Evolutionary conservation across 2,888 invertebrate species (phyloP), one percentile per base, ranked within the genome.

Genomic region (Cephus runcator): DNA sequence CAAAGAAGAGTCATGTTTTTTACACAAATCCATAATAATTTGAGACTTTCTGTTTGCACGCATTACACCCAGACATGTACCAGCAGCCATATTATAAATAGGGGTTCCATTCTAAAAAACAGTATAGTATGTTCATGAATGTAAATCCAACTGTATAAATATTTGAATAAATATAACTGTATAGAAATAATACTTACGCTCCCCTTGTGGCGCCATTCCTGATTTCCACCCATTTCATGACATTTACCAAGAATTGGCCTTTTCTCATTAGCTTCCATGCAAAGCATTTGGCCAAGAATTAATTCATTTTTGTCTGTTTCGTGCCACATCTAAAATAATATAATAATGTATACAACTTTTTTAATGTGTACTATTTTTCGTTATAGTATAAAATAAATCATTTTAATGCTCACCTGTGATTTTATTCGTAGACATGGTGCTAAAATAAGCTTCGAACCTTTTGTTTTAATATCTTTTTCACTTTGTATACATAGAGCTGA

Each of bases 161-260:
- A 56, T 56, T 56, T 9, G 23, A 56, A 9, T 23, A 6, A 23
- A 56, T 56, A 23, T 56, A 56, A 2, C 23, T 31, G 71, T 34
- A 69, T n/a, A 36, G 69, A 78, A 80, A 74, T 73, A 40, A 75
- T 77, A 88, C 89, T 91, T 92, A 97, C 97, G 85, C 94, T 92
- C 81, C 94, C 94, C 82, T 95, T 95, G 88, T 97, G 96, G 76
- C 95, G 95, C 99, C 99, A 99, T 87, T 97, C 97, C 92, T 99
- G 99, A 83, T 96, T 94, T 0, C 97, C 97, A 15, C 97, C 96
- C 93, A 97, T 95, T 90, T 97, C 97, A 87, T 98, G 98, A 88
- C 99, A 99, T 92, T 99, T 98, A 84, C 96, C 95, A 12, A 99
- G 92, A 78, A 94, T 93, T 0, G 98, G 97, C 75, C 93, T 92